phyloP scores from a whole-genome alignment of 2,888 invertebrate species.

The Peribatodes rhomboidaria region DNA sequence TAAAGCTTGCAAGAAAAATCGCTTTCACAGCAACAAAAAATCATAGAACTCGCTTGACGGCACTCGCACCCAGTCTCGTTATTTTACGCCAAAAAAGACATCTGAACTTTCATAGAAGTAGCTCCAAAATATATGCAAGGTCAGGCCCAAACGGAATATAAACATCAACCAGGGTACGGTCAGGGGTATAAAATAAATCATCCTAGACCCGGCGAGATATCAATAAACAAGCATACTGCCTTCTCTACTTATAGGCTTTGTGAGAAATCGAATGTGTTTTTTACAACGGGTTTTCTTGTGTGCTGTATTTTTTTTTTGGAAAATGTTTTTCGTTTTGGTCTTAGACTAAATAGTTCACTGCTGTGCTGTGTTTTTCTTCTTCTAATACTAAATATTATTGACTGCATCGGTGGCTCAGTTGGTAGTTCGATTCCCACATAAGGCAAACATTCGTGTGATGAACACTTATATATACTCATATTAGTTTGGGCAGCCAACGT shows the following conservation, averaged over 20 bases:
- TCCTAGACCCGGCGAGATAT: conserved; percentile 55
- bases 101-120: background rate
- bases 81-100: conserved; percentile 4
- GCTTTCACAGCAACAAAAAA: too few relatives aligned
- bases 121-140: conserved; percentile 21
- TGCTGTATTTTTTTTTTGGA: background rate
- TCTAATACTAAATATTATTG: too few relatives aligned
- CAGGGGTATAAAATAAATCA: conserved; percentile 54
- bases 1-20: too few relatives aligned
- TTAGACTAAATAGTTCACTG: too few relatives aligned
- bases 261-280: conserved; percentile 1
- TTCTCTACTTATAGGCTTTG: conserved; percentile 17
- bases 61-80: background rate
- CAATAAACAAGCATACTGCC: conserved; percentile 37
- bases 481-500: too few relatives aligned
- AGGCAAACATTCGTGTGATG: too few relatives aligned
- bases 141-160: conserved; percentile 38
- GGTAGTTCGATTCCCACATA: too few relatives aligned
- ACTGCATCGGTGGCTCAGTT: too few relatives aligned
- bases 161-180: conserved; percentile 37
- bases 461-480: too few relatives aligned
- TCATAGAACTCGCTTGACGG: too few relatives aligned
- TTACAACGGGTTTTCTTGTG: background rate
- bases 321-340: too few relatives aligned
- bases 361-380: too few relatives aligned